Evolutionary conservation across 2,113 vertebrate genomes (phyloP).

Genomic region (Piaya cayana): DNA sequence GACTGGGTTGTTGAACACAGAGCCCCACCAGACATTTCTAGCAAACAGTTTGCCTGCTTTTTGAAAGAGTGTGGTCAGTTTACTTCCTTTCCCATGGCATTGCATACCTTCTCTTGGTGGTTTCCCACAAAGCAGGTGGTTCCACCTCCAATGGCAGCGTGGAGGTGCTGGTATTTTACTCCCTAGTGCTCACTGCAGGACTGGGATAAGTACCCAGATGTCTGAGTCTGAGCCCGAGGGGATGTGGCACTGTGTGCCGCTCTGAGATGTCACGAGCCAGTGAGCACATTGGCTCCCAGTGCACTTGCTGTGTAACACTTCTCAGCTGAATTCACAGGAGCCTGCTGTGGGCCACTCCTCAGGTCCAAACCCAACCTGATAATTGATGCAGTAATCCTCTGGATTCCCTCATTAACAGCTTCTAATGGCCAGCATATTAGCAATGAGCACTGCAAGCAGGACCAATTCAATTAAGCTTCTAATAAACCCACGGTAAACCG

Average conservation of each 20-base stretch:
- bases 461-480: constrained; percentile 76
- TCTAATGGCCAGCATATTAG: constrained; percentile 69
- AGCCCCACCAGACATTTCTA: neutral
- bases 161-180: neutral
- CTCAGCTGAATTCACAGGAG: constrained; percentile 46
- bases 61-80: neutral
- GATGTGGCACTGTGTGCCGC: neutral
- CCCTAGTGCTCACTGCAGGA: rapidly evolving
- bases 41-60: neutral
- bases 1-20: neutral
- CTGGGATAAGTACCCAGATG: neutral
- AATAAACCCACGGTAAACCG: constrained; percentile 69
- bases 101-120: neutral
- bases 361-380: constrained; percentile 59
- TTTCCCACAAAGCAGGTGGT: neutral
- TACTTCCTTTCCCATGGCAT: neutral
- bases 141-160: rapidly evolving
- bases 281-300: rapidly evolving
- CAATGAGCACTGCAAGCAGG: neutral
- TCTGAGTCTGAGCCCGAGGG: neutral
- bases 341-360: constrained; percentile 48
- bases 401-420: constrained; percentile 76
- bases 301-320: neutral
- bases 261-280: rapidly evolving
- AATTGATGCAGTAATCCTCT: constrained; percentile 74